Evolutionary conservation across 2,113 vertebrate genomes (phyloP).

Genomic region (Microtus pennsylvanicus): DNA sequence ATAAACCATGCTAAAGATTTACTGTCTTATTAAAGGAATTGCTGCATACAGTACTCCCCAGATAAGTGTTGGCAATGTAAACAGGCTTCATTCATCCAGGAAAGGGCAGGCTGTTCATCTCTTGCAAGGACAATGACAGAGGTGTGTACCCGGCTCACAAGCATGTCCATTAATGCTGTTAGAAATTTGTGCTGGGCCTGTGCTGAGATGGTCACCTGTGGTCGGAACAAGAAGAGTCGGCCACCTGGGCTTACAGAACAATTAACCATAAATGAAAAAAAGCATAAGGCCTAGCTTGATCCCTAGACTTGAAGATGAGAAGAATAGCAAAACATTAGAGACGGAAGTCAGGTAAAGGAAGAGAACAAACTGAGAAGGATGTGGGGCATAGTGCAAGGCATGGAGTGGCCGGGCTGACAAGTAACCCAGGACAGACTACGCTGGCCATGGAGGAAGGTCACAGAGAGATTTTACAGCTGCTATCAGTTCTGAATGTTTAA

Average conservation of each 20-base stretch:
- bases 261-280: not conserved
- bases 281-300: not conserved
- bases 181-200: slow-evolving; percentile 42
- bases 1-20: slow-evolving; percentile 75
- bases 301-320: not conserved
- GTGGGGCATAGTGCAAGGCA: no score
- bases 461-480: not conserved
- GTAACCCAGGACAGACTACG: not conserved
- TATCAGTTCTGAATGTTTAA: not conserved
- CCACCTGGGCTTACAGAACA: not conserved
- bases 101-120: slow-evolving; percentile 36
- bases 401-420: not conserved
- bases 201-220: not conserved
- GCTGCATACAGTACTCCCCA: not conserved
- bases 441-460: not conserved
- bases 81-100: slow-evolving; percentile 55
- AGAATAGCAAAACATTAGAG: not conserved
- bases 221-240: not conserved
- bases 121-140: slow-evolving; percentile 27
- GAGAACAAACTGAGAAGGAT: not conserved
- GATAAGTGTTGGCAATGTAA: slow-evolving; percentile 72
- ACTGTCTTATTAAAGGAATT: slow-evolving; percentile 72
- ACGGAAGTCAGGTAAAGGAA: not conserved
- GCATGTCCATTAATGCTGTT: slow-evolving; percentile 28
- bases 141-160: slow-evolving; percentile 33